Evolutionary conservation across 2,888 invertebrate species (phyloP), one percentile per base, ranked within the genome.

Genomic region (Mesoligia furuncula): DNA sequence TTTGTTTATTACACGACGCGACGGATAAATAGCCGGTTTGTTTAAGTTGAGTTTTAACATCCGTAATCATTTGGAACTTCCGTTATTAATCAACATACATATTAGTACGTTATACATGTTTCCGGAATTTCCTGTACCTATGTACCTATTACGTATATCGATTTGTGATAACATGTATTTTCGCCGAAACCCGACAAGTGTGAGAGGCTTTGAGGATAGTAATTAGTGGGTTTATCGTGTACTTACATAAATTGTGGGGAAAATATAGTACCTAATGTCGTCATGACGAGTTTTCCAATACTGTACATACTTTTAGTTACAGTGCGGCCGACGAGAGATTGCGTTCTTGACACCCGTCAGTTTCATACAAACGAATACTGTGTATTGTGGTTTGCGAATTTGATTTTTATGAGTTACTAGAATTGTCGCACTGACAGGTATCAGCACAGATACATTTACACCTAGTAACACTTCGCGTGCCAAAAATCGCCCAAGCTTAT

Each of bases 171-270:
- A 51, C 65, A 83, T 51, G 65, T n/a, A 67, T 85, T 73, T 80
- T 67, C 39, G 57, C 48, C 48, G 80, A 81, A 81, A 61, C 80
- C 80, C 36, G 85, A 81, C 73, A 81, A 81, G 24, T 81, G 73
- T 80, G 66, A 85, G 57, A 73, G 42, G 85, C 85, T 81, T 85
- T 72, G 20, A 85, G 73, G 80, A 62, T 80, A 85, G 45, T 66
- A 85, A 81, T 81, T 81, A 85, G 81, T 81, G 67, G 81, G 61
- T 57, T 72, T 80, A 85, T 57, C 57, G 66, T 62, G 27, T 57
- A 42, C 17, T 80, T 72, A 73, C 81, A 59, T 62, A 67, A 80
- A 85, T 80, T 73, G 61, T 54, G 48, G 15, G 36, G 57, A 57
- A 68, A 84, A 59, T 71, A 77, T 83, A 65, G n/a, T 83, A n/a